Evolutionary conservation across 2,888 invertebrate species (phyloP).

Genomic region (Morpho helenor): DNA sequence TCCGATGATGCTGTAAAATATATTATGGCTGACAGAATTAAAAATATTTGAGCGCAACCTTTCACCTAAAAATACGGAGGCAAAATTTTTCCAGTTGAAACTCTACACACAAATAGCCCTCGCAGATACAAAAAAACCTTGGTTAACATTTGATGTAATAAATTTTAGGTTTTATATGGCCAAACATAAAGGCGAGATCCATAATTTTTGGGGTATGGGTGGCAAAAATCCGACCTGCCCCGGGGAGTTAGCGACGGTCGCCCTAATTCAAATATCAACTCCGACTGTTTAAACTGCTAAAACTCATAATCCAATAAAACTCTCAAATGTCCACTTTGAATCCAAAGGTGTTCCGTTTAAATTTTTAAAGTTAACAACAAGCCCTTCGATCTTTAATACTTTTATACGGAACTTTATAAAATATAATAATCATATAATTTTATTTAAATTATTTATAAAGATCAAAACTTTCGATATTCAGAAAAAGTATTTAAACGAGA

Average conservation of each 20-base stretch:
- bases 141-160: conserved; percentile 13
- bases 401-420: too few relatives aligned
- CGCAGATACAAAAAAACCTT: conserved; percentile 3
- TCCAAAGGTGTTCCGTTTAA: conserved; percentile 22
- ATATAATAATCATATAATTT: too few relatives aligned
- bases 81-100: conserved; percentile 8
- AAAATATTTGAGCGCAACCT: too few relatives aligned
- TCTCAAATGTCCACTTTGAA: conserved; percentile 49
- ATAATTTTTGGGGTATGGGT: conserved; percentile 22
- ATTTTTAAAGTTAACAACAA: conserved; percentile 19
- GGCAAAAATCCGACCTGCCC: conserved; percentile 30
- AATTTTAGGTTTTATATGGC: conserved; percentile 29
- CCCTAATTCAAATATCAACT: conserved; percentile 52
- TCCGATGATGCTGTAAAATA: too few relatives aligned
- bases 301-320: conserved; percentile 70
- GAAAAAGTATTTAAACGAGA: too few relatives aligned
- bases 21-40: too few relatives aligned
- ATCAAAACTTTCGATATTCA: too few relatives aligned
- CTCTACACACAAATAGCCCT: conserved; percentile 14
- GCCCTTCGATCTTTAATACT: too few relatives aligned
- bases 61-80: too few relatives aligned
- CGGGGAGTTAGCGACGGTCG: conserved; percentile 38
- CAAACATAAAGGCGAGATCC: conserved; percentile 28
- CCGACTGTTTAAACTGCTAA: conserved; percentile 62
- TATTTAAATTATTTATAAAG: too few relatives aligned